Evolutionary conservation across 2,888 invertebrate species (phyloP).

Genomic region (Drosophila bunnanda): DNA sequence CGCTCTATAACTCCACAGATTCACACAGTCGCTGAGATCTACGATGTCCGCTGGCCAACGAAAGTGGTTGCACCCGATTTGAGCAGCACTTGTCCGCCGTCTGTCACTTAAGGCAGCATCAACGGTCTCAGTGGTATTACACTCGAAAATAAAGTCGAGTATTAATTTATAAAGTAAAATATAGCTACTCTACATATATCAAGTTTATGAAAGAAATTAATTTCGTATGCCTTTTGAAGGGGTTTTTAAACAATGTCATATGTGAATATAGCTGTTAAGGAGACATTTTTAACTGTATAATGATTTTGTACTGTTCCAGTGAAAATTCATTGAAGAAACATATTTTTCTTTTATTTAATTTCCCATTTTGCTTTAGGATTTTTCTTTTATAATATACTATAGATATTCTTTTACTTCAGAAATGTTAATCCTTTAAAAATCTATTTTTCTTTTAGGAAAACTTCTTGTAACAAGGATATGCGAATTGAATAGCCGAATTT

Average conservation of each 20-base stretch:
- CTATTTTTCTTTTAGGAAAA: too few relatives aligned
- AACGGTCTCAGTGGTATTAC: background rate
- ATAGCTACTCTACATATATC: background rate
- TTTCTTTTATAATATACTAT: too few relatives aligned
- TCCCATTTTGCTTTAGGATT: too few relatives aligned
- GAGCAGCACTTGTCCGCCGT: slow-evolving; percentile 65
- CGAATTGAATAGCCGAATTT: background rate
- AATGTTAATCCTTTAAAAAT: background rate
- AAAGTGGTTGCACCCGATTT: slow-evolving; percentile 75
- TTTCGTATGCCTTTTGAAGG: background rate
- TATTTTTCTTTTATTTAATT: background rate
- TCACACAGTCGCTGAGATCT: slow-evolving; percentile 62
- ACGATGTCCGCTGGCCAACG: slow-evolving; percentile 51
- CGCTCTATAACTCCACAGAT: slow-evolving; percentile 21
- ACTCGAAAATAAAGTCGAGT: background rate
- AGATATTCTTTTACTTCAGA: background rate
- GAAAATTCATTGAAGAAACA: background rate
- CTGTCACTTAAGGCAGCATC: slow-evolving; percentile 62
- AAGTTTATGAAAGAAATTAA: background rate
- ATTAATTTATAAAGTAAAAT: background rate
- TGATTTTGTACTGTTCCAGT: background rate
- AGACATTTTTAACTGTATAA: background rate
- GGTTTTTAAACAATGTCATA: background rate
- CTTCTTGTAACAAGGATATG: too few relatives aligned
- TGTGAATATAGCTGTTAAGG: too few relatives aligned